Evolutionary conservation across 2,113 vertebrate species (phyloP).

Genomic region (Saccopteryx bilineata): DNA sequence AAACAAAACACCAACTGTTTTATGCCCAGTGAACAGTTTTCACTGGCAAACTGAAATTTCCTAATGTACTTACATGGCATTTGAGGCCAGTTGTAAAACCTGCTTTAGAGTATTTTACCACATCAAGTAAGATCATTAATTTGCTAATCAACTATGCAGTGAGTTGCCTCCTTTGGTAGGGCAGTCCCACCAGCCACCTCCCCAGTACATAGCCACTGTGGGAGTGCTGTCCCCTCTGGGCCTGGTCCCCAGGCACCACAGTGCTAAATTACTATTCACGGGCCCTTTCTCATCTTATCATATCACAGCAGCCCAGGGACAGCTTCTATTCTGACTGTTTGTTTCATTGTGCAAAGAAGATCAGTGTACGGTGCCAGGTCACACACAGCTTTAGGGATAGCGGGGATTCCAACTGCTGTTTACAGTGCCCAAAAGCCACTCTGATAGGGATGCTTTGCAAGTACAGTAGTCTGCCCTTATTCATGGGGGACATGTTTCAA

Average conservation of each 20-base stretch:
- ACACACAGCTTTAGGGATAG: not conserved
- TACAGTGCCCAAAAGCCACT: not conserved
- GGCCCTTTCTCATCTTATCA: not conserved
- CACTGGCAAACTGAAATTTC: slow-evolving; percentile 50
- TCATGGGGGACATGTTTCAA: not conserved
- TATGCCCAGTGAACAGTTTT: slow-evolving; percentile 43
- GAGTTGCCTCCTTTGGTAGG: not conserved
- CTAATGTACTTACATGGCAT: not conserved
- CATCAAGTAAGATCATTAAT: slow-evolving; percentile 26
- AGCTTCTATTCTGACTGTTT: not conserved
- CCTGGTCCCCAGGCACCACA: not conserved
- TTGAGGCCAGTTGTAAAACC: slow-evolving; percentile 44
- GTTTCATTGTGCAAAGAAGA: slow-evolving; percentile 8
- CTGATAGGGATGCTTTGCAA: not conserved
- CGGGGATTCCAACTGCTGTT: not conserved
- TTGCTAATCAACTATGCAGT: slow-evolving; percentile 61
- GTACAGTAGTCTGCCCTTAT: not conserved
- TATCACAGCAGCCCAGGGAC: not conserved
- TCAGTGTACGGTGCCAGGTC: not conserved
- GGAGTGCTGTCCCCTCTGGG: not conserved
- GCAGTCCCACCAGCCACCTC: not conserved
- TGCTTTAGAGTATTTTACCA: not conserved
- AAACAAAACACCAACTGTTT: slow-evolving; percentile 39
- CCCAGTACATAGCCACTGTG: not conserved
- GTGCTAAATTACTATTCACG: not conserved